Conservation (phyloP, 2,888 invertebrate genomes). For the Drosophila ezoana region DNA sequence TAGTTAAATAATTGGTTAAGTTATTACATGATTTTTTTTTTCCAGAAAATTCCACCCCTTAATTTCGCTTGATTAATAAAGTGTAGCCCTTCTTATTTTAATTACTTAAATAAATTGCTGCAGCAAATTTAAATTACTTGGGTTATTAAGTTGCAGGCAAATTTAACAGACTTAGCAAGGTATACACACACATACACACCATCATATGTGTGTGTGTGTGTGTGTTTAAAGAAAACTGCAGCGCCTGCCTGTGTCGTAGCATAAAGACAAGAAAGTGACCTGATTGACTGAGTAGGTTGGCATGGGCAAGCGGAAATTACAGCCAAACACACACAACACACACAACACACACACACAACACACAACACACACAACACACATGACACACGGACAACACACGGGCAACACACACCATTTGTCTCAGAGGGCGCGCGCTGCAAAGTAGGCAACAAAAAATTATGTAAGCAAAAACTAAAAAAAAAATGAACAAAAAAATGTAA, state of each 20-base stretch:
- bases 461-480: conserved; percentile 28
- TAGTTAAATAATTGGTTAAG: not conserved
- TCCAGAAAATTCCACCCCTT: no score
- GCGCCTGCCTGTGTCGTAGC: conserved; percentile 18
- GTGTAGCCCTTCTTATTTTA: not conserved
- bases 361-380: conserved; percentile 8
- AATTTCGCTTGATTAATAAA: no score
- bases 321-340: not conserved
- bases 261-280: conserved; percentile 45
- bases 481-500: not conserved
- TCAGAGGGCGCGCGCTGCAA: conserved; percentile 28
- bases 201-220: not conserved
- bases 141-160: not conserved
- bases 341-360: conserved; percentile 6
- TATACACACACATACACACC: not conserved
- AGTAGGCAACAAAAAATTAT: conserved; percentile 52
- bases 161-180: not conserved
- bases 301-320: not conserved
- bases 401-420: conserved; percentile 15
- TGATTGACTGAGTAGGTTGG: conserved; percentile 36
- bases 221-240: conserved; percentile 7
- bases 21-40: no score
- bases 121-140: not conserved
- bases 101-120: conserved; percentile 6
- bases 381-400: not conserved